Conservation (phyloP, 2,888 invertebrate species). For the Standfussiana lucernea region DNA sequence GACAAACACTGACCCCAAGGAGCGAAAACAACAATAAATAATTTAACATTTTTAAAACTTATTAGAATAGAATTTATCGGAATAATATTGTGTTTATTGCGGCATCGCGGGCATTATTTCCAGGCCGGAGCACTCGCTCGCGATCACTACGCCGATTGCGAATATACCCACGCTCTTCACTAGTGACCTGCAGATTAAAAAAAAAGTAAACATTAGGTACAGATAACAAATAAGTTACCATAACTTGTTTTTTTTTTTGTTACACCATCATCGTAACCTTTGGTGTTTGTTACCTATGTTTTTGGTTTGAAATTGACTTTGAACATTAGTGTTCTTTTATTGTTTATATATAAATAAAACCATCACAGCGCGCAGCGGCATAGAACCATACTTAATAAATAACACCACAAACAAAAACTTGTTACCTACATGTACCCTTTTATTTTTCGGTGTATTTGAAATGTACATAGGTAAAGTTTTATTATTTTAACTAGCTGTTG, state of each 20-base stretch:
- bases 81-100: conserved; percentile 74
- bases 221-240: conserved; percentile 36
- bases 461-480: neutral
- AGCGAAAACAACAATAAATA: conserved; percentile 81
- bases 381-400: neutral
- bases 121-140: conserved; percentile 94
- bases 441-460: neutral
- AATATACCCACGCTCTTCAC: conserved; percentile 96
- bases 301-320: neutral
- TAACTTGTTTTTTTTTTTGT: conserved; percentile 24
- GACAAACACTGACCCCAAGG: conserved; percentile 71
- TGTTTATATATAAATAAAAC: neutral
- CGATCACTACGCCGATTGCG: conserved; percentile 94
- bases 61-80: conserved; percentile 50
- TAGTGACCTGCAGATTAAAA: conserved; percentile 92
- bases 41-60: conserved; percentile 81
- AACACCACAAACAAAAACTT: neutral
- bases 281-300: neutral
- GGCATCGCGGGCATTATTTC: conserved; percentile 93
- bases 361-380: neutral
- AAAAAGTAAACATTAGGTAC: conserved; percentile 57
- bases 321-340: neutral
- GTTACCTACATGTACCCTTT: neutral
- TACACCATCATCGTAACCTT: neutral
- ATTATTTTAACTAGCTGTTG: neutral